phyloP scores from a whole-genome alignment of 2,888 invertebrate genomes.

The Lumbricus terrestris region DNA sequence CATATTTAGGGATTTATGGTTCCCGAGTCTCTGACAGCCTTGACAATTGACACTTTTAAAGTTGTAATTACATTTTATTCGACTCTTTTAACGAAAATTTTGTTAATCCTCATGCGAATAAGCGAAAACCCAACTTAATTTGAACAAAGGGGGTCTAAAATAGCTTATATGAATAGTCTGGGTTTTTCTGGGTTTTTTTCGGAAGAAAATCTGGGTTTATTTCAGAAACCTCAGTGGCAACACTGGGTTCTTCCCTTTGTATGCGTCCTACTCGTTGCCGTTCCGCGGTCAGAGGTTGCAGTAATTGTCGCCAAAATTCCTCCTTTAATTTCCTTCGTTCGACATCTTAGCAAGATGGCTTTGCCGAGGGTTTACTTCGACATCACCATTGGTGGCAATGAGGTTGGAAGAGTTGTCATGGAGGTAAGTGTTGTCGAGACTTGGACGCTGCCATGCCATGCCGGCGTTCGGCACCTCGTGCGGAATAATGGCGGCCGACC shows the following conservation, averaged over 20 bases:
- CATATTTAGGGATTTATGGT: too few relatives aligned
- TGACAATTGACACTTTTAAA: too few relatives aligned
- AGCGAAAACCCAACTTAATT: too few relatives aligned
- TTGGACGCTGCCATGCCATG: not conserved
- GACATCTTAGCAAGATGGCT: constrained; percentile 27
- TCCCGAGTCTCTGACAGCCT: too few relatives aligned
- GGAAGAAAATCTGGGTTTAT: too few relatives aligned
- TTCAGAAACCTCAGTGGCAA: too few relatives aligned
- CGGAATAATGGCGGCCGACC: not conserved
- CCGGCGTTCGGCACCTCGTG: not conserved
- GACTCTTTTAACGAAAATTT: too few relatives aligned
- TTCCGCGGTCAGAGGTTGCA: not conserved
- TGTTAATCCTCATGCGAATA: too few relatives aligned
- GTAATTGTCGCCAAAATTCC: not conserved
- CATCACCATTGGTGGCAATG: constrained; percentile 76
- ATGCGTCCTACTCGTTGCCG: not conserved
- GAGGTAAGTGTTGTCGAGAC: constrained; percentile 71
- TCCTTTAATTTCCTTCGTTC: not conserved
- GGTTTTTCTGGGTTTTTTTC: too few relatives aligned
- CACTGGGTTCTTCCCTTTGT: not conserved
- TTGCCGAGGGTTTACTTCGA: constrained; percentile 75
- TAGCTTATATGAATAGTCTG: too few relatives aligned
- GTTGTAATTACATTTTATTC: too few relatives aligned
- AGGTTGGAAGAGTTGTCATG: constrained; percentile 81
- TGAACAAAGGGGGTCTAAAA: too few relatives aligned